Percentiles rank a stretch among this genome's conserved stretches.
phyloP scores from a whole-genome alignment of 2,113 vertebrate genomes.

The Phasianus colchicus region DNA sequence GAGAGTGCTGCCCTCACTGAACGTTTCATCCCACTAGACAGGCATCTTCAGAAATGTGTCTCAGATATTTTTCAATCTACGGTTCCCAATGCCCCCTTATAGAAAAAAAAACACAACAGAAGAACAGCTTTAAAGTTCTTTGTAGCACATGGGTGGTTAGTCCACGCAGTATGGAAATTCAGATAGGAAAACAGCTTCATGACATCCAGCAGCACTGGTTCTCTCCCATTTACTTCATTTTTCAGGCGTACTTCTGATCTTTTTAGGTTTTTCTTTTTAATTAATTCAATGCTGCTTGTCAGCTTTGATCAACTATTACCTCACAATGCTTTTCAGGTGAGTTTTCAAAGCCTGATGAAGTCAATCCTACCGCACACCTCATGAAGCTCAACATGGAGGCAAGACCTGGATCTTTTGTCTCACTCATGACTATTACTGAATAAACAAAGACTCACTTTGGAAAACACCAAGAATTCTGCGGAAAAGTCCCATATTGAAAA shows the following conservation, averaged over 20 bases:
- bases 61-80: neutral
- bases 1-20: neutral
- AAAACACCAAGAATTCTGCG: neutral
- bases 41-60: neutral
- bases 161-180: neutral
- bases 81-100: accelerated
- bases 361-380: neutral
- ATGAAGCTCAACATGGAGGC: neutral
- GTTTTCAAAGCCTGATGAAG: neutral
- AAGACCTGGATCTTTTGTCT: neutral
- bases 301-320: neutral
- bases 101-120: neutral
- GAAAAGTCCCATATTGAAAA: neutral
- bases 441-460: neutral
- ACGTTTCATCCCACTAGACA: neutral
- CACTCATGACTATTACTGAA: neutral
- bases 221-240: neutral
- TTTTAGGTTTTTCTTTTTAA: neutral
- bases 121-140: neutral
- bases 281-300: neutral
- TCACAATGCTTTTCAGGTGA: neutral
- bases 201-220: neutral
- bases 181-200: neutral
- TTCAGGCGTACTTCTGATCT: neutral
- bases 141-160: neutral